These are phyloP conservation scores for Pollenia griseotomentosa DNA, from an alignment of 2,888 invertebrate species.

Conservation along the genomic window DNA sequence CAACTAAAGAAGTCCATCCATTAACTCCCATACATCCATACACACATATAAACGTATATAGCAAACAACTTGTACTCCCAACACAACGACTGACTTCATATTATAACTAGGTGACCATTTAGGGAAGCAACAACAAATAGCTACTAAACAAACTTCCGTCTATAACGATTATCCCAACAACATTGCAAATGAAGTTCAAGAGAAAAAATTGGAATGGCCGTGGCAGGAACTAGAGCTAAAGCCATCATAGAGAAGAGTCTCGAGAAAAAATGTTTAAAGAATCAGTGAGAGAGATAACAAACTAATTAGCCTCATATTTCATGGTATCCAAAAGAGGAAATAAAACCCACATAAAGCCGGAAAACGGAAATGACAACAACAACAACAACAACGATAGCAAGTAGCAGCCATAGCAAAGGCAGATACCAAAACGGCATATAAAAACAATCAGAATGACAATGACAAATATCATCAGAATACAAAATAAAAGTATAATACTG, in stretches of 20 bases:
- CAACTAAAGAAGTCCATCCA: conserved; percentile 23
- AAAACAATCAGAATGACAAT: conserved; percentile 70
- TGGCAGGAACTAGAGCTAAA: conserved; percentile 2
- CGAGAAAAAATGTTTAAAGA: conserved; percentile 36
- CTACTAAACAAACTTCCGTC: conserved; percentile 71
- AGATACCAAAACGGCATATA: conserved; percentile 42
- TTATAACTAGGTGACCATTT: conserved; percentile 61
- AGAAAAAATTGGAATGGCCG: conserved; percentile 22
- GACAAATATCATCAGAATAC: conserved; percentile 69
- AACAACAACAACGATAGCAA: conserved; percentile 54
- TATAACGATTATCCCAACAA: conserved; percentile 65
- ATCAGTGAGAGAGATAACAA: conserved; percentile 63
- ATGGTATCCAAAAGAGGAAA: conserved; percentile 70
- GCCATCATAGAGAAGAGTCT: conserved; percentile 29
- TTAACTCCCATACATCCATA: conserved; percentile 12
- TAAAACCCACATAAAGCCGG: conserved; percentile 71
- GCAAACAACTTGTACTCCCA: conserved; percentile 31
- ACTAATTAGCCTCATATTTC: conserved; percentile 73
- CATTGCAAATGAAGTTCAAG: conserved; percentile 43
- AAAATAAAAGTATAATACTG: conserved; percentile 63
- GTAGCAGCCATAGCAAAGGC: conserved; percentile 4
- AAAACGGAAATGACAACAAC: conserved; percentile 72
- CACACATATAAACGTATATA: background rate
- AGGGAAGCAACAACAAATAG: conserved; percentile 54
- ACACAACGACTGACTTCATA: background rate